phyloP scores from a whole-genome alignment of 1,140 invertebrate genomes.

The Potamilus streckersoni region DNA sequence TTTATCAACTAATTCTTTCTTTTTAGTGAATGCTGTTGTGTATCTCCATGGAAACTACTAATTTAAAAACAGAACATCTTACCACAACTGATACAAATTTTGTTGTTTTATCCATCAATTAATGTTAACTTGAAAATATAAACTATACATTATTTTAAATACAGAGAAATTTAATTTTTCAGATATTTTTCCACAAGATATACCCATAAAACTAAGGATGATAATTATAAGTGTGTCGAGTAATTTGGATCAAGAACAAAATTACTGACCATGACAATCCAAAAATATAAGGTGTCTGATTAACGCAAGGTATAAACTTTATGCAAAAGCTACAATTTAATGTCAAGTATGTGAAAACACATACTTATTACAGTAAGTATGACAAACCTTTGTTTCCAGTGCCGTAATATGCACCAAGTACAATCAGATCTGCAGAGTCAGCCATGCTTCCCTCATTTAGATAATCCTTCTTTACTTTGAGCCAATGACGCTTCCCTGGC shows the following conservation, averaged over 20 bases:
- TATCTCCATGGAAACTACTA: no score
- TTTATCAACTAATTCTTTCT: no score
- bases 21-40: no score
- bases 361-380: neutral
- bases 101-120: neutral
- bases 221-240: neutral
- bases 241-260: no score
- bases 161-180: neutral
- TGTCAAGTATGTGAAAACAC: neutral
- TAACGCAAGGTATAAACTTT: neutral
- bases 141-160: neutral
- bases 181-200: no score
- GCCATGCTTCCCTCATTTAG: conserved; percentile 92
- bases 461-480: conserved; percentile 97
- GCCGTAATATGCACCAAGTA: conserved; percentile 93
- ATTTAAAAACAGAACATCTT: no score
- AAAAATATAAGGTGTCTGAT: neutral
- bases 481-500: conserved; percentile 93
- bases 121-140: neutral
- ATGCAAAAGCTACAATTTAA: neutral
- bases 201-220: neutral
- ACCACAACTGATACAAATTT: no score
- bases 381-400: conserved; percentile 84
- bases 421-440: conserved; percentile 91
- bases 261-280: no score